phyloP scores from a whole-genome alignment of 2,113 vertebrate species.

The Bothrops jararaca region DNA sequence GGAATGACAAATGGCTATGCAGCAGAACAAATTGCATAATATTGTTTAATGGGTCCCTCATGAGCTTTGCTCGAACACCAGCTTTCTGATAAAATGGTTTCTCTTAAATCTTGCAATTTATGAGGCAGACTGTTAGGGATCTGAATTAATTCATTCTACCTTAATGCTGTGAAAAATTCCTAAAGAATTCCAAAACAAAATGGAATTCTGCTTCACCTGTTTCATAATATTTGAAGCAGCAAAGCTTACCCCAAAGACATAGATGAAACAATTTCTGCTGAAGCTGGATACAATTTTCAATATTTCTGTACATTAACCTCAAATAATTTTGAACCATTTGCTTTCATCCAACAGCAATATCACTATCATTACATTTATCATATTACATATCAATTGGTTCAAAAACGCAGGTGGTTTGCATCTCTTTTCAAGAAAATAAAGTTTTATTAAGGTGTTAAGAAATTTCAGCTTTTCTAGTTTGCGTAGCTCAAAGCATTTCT shows the following conservation, averaged over 20 bases:
- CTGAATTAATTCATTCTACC: background rate
- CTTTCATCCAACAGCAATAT: background rate
- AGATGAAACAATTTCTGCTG: background rate
- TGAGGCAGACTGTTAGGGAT: slow-evolving; percentile 3
- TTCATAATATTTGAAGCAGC: background rate
- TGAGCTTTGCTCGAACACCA: slow-evolving; percentile 8
- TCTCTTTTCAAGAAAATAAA: background rate
- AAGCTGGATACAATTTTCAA: background rate
- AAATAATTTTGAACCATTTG: background rate
- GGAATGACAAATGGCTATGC: slow-evolving; percentile 29
- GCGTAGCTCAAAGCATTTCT: background rate
- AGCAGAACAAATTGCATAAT: slow-evolving; percentile 13
- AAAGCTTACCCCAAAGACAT: background rate
- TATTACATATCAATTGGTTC: background rate
- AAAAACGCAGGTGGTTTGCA: background rate
- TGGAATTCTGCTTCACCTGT: background rate
- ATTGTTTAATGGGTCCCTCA: slow-evolving; percentile 23
- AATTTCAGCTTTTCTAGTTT: background rate
- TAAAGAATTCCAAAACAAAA: background rate
- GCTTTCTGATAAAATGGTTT: background rate
- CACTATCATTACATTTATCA: background rate
- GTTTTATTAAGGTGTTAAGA: background rate
- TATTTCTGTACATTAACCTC: background rate
- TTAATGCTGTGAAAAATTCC: rapidly evolving
- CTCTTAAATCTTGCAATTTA: background rate